Evolutionary conservation across 1,140 invertebrate genomes (phyloP), one percentile per base, ranked within the genome.

Genomic region (Oncopeltus fasciatus): DNA sequence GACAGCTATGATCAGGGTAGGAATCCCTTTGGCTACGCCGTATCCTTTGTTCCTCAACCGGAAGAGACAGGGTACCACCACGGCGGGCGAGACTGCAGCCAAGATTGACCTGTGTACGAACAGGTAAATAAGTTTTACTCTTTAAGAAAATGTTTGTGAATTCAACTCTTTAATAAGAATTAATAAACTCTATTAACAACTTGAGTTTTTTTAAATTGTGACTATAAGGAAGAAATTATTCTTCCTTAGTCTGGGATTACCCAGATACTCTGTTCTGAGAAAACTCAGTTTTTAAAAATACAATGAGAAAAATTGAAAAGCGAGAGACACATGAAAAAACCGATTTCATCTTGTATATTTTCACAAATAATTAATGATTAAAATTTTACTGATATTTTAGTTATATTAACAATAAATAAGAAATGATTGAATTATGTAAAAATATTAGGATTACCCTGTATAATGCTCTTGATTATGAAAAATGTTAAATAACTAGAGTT

Each of bases 1-100:
- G 1, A 87, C 79, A 0, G 94, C 94, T 46, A 98, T 90, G 44
- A 96, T 88, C n/a, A 97, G 75, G 0, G 94, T 96, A 0, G 94
- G 92, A 59, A 98, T 92, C 1, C 94, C 94, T 78, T 96, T 95
- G 29, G 87, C 85, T 4, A 92, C 84, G 0, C 94, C 95, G 69
- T 92, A 91, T 3, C 91, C 90, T 70, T 87, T 85, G 60, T 83
- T 80, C 14, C 90, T 79, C 9, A 98, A 76, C 46, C 84, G 78
- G 67, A 97, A 84, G 44, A 98, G 78, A 66, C 87, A 88, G 0
- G 95, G 92, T 16, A 97, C 94, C 2, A 97, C 87, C 5, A 98
- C 92, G 12, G 94, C 94, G 0, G 94, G 93, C 0, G 93, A 95
- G 5, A 97, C 92, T 0, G 94, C 92, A 1, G 90, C 87, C 33